A percentile compares a stretch with the other conserved stretches of the same genome.
phyloP scores from a whole-genome alignment of 2,888 invertebrate species.

The Caenorhabditis sinica region DNA sequence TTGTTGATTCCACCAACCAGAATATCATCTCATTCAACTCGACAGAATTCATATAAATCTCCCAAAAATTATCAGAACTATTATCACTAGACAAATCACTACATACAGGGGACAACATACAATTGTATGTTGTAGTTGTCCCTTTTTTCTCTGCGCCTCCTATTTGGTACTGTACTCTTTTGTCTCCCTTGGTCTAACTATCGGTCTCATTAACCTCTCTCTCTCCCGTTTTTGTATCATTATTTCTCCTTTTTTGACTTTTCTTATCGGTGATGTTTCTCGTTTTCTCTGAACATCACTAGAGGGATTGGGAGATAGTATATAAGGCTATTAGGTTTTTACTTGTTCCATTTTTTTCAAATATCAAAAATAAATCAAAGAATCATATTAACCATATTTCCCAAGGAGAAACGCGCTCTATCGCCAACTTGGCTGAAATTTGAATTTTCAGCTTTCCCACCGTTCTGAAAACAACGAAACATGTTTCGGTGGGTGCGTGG shows the following conservation, averaged over 20 bases:
- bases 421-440: too few species aligned
- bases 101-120: neutral
- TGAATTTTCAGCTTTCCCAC: too few species aligned
- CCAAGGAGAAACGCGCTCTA: too few species aligned
- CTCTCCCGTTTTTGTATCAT: neutral
- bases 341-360: neutral
- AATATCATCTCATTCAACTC: too few species aligned
- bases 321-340: neutral
- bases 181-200: neutral
- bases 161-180: neutral
- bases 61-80: neutral
- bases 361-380: too few species aligned
- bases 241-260: neutral
- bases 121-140: conserved; percentile 49
- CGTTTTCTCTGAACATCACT: neutral
- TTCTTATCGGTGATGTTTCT: conserved; percentile 35
- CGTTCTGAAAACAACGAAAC: too few species aligned
- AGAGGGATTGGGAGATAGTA: neutral
- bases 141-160: conserved; percentile 20
- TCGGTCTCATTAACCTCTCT: conserved; percentile 16
- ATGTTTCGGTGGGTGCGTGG: too few species aligned
- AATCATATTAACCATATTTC: too few species aligned
- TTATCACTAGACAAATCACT: neutral
- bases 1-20: neutral
- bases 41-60: too few species aligned